Percentiles rank a stretch among this genome's conserved stretches.
These are phyloP conservation scores for Alectura lathami DNA, from an alignment of 2,113 vertebrate genomes.

Conservation along the genomic window DNA sequence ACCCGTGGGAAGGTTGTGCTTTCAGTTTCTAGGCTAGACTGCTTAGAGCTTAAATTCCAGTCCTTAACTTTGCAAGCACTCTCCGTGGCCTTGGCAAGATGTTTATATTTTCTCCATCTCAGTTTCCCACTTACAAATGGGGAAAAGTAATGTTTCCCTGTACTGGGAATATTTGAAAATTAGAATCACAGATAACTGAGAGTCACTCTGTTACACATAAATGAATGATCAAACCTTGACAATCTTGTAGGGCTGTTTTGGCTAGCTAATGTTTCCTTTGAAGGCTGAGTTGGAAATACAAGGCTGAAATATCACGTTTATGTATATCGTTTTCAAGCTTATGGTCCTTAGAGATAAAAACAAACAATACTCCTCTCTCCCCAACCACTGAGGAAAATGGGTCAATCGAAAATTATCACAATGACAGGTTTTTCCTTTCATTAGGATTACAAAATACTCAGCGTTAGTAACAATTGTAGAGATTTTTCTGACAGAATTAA, in stretches of 20 bases:
- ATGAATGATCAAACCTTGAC: neutral
- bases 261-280: slow-evolving; percentile 44
- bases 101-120: neutral
- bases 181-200: slow-evolving; percentile 7
- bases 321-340: slow-evolving; percentile 4
- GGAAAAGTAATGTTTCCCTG: neutral
- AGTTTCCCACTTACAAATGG: neutral
- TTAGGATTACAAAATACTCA: slow-evolving; percentile 58
- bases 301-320: slow-evolving; percentile 28
- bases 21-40: neutral
- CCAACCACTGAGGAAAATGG: slow-evolving; percentile 37
- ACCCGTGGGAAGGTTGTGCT: neutral
- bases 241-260: neutral
- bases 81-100: neutral
- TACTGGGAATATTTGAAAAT: slow-evolving; percentile 26
- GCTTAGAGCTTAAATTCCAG: neutral
- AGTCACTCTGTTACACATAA: neutral
- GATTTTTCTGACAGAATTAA: slow-evolving; percentile 74
- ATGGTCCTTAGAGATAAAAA: slow-evolving; percentile 19
- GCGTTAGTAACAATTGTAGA: slow-evolving; percentile 46
- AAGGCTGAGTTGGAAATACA: slow-evolving; percentile 13
- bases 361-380: neutral
- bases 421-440: slow-evolving; percentile 64
- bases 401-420: slow-evolving; percentile 62
- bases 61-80: neutral